A percentile compares a stretch with the other conserved stretches of the same genome.
Evolutionary conservation across 2,888 invertebrate species (phyloP).

Genomic region (Oligia strigilis): DNA sequence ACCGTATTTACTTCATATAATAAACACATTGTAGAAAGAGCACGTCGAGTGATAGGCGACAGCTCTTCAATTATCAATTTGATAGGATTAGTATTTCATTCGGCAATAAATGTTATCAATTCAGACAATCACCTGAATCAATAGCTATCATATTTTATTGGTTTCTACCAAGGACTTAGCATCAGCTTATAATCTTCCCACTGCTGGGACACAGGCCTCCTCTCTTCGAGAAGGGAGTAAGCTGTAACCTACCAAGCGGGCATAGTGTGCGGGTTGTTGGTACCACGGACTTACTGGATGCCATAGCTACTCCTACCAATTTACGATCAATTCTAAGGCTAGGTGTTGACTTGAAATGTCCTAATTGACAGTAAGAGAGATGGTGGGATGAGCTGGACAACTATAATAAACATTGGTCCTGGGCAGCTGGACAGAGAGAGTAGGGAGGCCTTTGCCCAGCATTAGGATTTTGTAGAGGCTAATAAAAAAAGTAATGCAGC

Average conservation of each 20-base stretch:
- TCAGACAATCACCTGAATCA: conserved; percentile 18
- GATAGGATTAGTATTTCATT: conserved; percentile 46
- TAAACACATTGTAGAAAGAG: not conserved
- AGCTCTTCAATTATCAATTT: conserved; percentile 29
- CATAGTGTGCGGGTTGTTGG: not conserved
- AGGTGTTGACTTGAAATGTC: not conserved
- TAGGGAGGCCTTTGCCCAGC: not conserved
- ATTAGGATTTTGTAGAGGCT: too few species aligned
- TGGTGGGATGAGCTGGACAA: not conserved
- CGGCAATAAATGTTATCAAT: conserved; percentile 50
- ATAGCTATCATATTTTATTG: conserved; percentile 13
- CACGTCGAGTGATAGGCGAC: not conserved
- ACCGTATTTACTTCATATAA: not conserved
- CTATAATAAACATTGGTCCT: not conserved
- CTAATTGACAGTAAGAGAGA: not conserved
- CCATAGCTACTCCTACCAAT: not conserved
- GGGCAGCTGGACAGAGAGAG: not conserved
- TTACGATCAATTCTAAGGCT: not conserved
- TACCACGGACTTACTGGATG: not conserved
- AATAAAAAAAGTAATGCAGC: too few species aligned
- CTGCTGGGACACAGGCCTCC: too few species aligned
- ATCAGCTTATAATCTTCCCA: too few species aligned
- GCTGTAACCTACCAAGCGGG: not conserved
- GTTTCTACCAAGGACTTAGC: not conserved
- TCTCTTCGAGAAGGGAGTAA: too few species aligned